Evolutionary conservation across 1,140 invertebrate species (phyloP).

Genomic region (Pentalonia nigronervosa): DNA sequence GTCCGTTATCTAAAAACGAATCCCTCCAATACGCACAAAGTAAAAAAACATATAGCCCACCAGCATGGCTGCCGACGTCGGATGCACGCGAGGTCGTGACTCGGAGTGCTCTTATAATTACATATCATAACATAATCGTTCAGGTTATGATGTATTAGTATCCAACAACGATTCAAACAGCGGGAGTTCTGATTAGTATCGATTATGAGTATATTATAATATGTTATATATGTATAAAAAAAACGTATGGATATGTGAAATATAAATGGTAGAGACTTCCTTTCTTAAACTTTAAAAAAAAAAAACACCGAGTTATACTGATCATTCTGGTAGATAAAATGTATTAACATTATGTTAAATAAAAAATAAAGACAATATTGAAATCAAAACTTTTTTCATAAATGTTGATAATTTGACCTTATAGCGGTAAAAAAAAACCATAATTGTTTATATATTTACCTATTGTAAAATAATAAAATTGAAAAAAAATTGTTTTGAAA

Average conservation of each 20-base stretch:
- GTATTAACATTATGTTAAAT: not conserved
- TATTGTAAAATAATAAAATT: not conserved
- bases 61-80: not conserved
- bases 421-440: not conserved
- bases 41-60: not conserved
- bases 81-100: slow-evolving; percentile 33
- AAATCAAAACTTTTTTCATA: not conserved
- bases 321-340: not conserved
- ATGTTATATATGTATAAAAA: slow-evolving; percentile 15
- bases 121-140: not conserved
- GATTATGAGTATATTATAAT: not conserved
- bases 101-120: slow-evolving; percentile 30
- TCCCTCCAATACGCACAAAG: not conserved
- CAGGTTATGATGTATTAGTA: slow-evolving; percentile 15
- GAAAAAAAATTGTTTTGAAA: not conserved
- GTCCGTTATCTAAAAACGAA: not conserved
- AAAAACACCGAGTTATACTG: not conserved
- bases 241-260: not conserved
- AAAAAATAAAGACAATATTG: not conserved
- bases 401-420: not conserved
- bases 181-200: slow-evolving; percentile 21
- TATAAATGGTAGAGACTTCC: not conserved
- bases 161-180: slow-evolving; percentile 30
- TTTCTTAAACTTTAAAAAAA: not conserved
- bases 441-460: not conserved